Conservation (phyloP, 1,140 invertebrate genomes). For the Megalonaias nervosa region DNA sequence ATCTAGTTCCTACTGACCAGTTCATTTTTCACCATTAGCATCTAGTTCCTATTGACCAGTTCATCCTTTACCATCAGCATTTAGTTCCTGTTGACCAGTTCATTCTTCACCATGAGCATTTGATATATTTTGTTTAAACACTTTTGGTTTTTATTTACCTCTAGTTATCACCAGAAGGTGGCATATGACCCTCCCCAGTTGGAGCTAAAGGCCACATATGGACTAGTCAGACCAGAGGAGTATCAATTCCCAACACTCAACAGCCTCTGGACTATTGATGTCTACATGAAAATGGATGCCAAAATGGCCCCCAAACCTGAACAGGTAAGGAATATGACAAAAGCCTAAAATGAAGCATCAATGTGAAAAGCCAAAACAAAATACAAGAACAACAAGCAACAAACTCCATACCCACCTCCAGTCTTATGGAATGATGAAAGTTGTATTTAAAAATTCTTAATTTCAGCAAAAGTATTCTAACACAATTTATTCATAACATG, state of each 20-base stretch:
- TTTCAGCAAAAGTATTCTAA: too few relatives aligned
- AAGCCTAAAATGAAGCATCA: background rate
- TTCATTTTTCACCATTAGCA: background rate
- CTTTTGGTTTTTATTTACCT: conserved; percentile 4
- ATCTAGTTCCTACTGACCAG: background rate
- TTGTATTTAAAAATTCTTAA: too few relatives aligned
- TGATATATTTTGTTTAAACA: too few relatives aligned
- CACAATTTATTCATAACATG: too few relatives aligned
- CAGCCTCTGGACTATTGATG: conserved; percentile 76
- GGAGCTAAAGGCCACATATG: conserved; percentile 80
- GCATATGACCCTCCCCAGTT: conserved; percentile 77
- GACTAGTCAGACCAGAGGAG: conserved; percentile 79
- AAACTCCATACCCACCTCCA: too few relatives aligned
- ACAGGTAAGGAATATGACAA: conserved; percentile 40
- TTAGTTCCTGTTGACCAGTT: too few relatives aligned
- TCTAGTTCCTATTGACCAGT: too few relatives aligned
- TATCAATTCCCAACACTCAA: conserved; percentile 75
- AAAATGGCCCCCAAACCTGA: conserved; percentile 64
- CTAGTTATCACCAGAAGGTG: conserved; percentile 81
- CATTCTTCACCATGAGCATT: too few relatives aligned
- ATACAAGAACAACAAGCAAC: too few relatives aligned
- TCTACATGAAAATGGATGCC: conserved; percentile 76
- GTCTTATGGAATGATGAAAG: too few relatives aligned
- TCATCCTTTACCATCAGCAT: too few relatives aligned
- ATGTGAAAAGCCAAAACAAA: too few relatives aligned